phyloP scores from a whole-genome alignment of 2,797 vertebrate genomes.

The Karalla daura region DNA sequence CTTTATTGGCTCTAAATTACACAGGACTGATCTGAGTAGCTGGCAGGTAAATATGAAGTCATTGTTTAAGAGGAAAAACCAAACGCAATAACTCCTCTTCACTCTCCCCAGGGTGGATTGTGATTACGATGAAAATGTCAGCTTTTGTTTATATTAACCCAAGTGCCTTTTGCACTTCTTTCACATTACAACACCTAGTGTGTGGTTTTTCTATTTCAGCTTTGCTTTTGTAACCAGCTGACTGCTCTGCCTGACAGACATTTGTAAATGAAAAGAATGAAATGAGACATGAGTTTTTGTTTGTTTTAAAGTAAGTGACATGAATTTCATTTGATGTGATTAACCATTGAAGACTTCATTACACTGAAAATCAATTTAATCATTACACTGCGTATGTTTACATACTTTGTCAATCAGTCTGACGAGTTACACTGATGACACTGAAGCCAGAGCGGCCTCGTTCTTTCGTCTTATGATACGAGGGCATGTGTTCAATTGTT shows the following conservation, averaged over 20 bases:
- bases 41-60: constrained; percentile 46
- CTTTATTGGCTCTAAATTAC: constrained; percentile 69
- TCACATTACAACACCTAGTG: no score
- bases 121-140: background rate
- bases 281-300: background rate
- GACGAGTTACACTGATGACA: no score
- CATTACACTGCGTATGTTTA: background rate
- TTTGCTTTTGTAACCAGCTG: no score
- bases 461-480: constrained; percentile 14
- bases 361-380: background rate
- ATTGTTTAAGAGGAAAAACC: constrained; percentile 42
- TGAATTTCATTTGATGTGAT: background rate
- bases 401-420: background rate
- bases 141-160: no score
- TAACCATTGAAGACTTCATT: background rate
- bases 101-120: constrained; percentile 1
- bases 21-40: constrained; percentile 55
- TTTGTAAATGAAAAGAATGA: background rate
- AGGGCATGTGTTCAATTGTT: no score
- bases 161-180: background rate
- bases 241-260: no score
- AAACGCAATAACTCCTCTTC: constrained; percentile 39
- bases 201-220: no score
- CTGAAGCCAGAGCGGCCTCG: no score
- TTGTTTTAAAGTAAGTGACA: background rate